A percentile compares a stretch with the other conserved stretches of the same genome.
These are phyloP conservation scores for Alouatta caraya DNA, from an alignment of 2,797 vertebrate species.

Conservation along the genomic window DNA sequence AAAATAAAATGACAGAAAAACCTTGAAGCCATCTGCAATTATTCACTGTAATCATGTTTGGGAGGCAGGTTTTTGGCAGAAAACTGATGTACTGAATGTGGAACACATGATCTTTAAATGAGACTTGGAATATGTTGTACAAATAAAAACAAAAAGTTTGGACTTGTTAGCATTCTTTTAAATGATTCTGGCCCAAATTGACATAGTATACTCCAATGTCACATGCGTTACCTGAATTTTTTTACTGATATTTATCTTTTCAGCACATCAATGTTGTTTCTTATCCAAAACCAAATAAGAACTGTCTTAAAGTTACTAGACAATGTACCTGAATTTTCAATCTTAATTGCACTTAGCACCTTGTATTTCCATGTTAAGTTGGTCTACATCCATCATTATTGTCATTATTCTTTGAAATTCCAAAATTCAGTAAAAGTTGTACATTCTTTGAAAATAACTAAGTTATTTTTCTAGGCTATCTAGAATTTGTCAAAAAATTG, in stretches of 20 bases:
- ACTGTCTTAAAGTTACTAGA: not conserved
- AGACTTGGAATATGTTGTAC: not conserved
- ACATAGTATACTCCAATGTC: not conserved
- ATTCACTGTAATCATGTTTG: not conserved
- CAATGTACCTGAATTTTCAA: not conserved
- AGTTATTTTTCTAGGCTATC: not conserved
- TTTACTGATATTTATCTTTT: not conserved
- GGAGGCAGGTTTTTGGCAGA: not conserved
- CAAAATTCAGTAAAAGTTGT: not conserved
- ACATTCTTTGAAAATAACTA: not conserved
- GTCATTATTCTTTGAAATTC: not conserved
- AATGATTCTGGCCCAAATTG: not conserved
- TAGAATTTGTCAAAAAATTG: not conserved
- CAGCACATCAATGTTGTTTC: not conserved
- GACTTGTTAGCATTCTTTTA: not conserved
- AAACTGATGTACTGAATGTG: not conserved
- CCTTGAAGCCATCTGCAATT: not conserved
- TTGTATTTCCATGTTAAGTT: not conserved
- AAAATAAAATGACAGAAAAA: not conserved
- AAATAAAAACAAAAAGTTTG: not conserved
- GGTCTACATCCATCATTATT: not conserved
- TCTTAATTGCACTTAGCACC: not conserved
- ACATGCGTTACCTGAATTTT: not conserved
- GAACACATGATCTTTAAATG: not conserved
- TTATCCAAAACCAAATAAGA: not conserved